Evolutionary conservation across 2,888 invertebrate genomes (phyloP), one percentile per base, ranked within the genome.

Genomic region (Silvanus unidentatus): DNA sequence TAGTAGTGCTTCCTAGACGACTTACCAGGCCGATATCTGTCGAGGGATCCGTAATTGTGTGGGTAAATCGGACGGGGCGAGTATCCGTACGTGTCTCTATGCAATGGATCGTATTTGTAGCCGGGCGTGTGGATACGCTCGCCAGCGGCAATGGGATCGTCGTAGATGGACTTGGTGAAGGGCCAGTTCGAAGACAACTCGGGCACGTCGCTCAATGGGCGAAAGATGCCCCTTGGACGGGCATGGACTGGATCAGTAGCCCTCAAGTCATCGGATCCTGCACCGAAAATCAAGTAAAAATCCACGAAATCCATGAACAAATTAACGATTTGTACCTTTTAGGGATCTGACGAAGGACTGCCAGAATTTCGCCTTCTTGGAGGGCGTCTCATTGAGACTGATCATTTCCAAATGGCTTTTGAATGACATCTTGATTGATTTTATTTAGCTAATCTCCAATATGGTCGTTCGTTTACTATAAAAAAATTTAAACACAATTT

Each of bases 291-390:
- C 22, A 22, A 5, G 8, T 22, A n/a, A n/a, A n/a, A n/a, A n/a
- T n/a, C n/a, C n/a, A n/a, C n/a, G n/a, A n/a, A n/a, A n/a, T n/a
- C n/a, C n/a, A n/a, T n/a, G n/a, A n/a, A n/a, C n/a, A n/a, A 22
- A 5, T 22, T 22, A 8, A 22, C 8, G 3, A 8, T 3, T 5
- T 40, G 28, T 36, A 91, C 91, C 91, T 82, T 91, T 91, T 62
- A 91, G 80, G 76, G 91, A 91, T 75, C 91, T 84, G 73, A 91
- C 88, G 75, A 87, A 91, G 70, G 90, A 89, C 76, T 90, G 90
- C 91, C 91, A 91, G 77, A 91, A 91, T 78, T 84, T 91, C 73
- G 91, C 91, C 78, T 91, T 91, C 79, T 88, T 89, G 77, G 88
- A 86, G 72, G 89, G 84, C 73, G 86, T 82, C 79, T 91, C 91